phyloP scores from a whole-genome alignment of 2,113 vertebrate species.

The Phaethornis superciliosus region DNA sequence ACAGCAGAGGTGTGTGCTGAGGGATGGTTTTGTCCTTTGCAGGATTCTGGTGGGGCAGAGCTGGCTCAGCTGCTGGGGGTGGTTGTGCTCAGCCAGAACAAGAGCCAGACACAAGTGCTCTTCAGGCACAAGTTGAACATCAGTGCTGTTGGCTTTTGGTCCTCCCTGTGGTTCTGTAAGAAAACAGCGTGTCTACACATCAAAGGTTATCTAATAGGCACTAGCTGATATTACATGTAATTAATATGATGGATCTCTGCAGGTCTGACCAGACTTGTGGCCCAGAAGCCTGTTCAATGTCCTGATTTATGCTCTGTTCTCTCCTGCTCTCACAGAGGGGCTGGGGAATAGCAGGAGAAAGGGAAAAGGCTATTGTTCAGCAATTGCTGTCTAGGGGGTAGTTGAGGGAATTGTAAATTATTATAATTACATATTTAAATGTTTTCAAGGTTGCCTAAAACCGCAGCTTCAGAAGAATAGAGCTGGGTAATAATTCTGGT shows the following conservation, averaged over 20 bases:
- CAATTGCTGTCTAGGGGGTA: background rate
- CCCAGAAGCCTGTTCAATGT: background rate
- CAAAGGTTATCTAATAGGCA: background rate
- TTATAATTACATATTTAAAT: background rate
- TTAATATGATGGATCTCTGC: background rate
- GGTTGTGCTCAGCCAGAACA: background rate
- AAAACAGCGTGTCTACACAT: background rate
- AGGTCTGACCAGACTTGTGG: background rate
- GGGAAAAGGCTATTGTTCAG: background rate
- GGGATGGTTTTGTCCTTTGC: too few species aligned
- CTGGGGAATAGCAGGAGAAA: background rate
- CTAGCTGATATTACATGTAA: background rate
- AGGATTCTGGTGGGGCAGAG: background rate
- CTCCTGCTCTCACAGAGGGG: background rate
- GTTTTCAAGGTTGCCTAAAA: background rate
- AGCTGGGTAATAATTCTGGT: background rate
- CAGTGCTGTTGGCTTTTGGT: background rate
- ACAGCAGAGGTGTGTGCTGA: background rate
- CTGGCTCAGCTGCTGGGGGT: fast-evolving
- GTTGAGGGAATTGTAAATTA: background rate
- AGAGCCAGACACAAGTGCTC: background rate
- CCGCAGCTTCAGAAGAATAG: background rate
- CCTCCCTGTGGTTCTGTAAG: background rate
- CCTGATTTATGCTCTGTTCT: background rate
- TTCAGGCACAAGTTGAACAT: fast-evolving